Base-by-base conservation (phyloP, 2,888 invertebrate species). In the Microchrysa polita region DNA sequence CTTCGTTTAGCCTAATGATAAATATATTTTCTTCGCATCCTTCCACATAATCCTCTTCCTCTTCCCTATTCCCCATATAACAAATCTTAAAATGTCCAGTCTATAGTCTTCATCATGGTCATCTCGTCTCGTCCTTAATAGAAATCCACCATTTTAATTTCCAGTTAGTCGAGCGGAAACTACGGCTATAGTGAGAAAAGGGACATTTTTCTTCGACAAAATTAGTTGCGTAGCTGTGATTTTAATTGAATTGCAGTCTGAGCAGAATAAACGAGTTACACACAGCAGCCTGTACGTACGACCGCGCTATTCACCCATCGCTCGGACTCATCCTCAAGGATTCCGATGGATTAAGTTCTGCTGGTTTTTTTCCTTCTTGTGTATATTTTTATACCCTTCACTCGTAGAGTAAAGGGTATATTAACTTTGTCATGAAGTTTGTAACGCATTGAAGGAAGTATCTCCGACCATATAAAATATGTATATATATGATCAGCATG, bases 191-290 rank as follows among this genome's bases (percentile, higher is more conserved):
- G 52, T 42, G 67, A 16, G 53, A 60, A 67, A 67, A 73, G 52
- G 73, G 67, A 74, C 67, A 67, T 42, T 72, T 72, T 65, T 75
- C 71, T 69, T 69, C 73, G 72, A 57, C 55, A 40, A 71, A 75
- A 73, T 75, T 75, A 71, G 75, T 72, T 67, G 73, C 57, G 67
- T 65, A 63, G 72, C 75, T 73, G 65, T 73, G 73, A 75, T 73
- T 73, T 73, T 75, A 75, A 75, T 75, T 75, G 73, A 75, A 75
- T 65, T 73, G 75, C 48, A 75, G 60, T 60, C 60, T 27, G 52
- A 53, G 52, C 34, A 42, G 61, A 52, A 67, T 34, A 7, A 34
- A 34, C 52, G 53, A 67, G 52, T 53, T 22, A 52, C 18, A 48
- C 4, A 16, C 65, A 22, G 48, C 12, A 4, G 48, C 16, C 48